Conservation (phyloP, 2,797 vertebrate genomes). For the Echiichthys vipera region DNA sequence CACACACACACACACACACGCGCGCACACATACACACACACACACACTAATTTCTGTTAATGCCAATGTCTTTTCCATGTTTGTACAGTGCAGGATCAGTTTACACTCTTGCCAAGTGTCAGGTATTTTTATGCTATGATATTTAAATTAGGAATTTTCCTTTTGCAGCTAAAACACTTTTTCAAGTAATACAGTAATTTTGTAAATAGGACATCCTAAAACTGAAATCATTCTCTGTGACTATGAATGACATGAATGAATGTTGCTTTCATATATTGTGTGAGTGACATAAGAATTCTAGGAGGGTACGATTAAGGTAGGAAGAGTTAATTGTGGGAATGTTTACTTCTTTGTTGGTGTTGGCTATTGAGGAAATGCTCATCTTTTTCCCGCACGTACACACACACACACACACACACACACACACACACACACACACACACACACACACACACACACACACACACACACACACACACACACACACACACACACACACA, state of each 20-base stretch:
- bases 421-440: neutral
- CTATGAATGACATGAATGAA: constrained; percentile 1
- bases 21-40: no score
- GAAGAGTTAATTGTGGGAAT: constrained; percentile 54
- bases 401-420: constrained; percentile 40
- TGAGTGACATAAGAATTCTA: constrained; percentile 2
- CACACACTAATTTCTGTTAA: neutral
- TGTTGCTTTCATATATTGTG: no score
- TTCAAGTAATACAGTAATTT: neutral
- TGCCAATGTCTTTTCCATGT: constrained; percentile 51
- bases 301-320: neutral
- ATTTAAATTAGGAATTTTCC: no score
- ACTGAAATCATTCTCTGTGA: neutral
- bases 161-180: neutral
- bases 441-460: no score
- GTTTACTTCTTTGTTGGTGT: constrained; percentile 54
- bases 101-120: constrained; percentile 31
- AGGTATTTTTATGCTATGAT: neutral
- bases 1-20: no score
- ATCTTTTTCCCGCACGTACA: constrained; percentile 22
- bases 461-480: constrained; percentile 47
- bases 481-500: neutral
- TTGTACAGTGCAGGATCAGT: constrained; percentile 34
- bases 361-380: constrained; percentile 47
- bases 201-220: neutral